These are phyloP conservation scores for Drosophila gaucha DNA, from an alignment of 2,888 invertebrate genomes.

Conservation along the genomic window DNA sequence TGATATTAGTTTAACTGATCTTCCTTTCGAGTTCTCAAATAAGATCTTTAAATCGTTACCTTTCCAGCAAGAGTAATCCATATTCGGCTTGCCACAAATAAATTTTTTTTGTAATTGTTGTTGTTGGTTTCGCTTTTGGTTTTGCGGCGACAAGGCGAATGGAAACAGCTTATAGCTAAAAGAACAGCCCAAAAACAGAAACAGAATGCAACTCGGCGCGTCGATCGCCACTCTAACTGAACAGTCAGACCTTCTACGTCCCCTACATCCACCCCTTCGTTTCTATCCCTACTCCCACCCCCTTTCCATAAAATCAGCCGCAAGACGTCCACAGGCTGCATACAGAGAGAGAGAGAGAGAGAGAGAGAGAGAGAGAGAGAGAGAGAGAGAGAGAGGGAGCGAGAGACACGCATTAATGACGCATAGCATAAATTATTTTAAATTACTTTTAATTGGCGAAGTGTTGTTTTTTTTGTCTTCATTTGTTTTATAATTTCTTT, in stretches of 20 bases:
- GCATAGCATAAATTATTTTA: constrained; percentile 77
- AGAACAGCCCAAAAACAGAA: constrained; percentile 16
- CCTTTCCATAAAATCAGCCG: constrained; percentile 19
- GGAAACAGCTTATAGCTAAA: constrained; percentile 35
- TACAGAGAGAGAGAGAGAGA: too few relatives aligned
- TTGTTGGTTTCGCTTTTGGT: constrained; percentile 6
- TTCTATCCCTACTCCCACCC: too few relatives aligned
- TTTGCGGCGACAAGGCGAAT: constrained; percentile 29
- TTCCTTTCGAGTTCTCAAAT: too few relatives aligned
- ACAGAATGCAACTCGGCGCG: too few relatives aligned
- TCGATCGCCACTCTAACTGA: constrained; percentile 46
- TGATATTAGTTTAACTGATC: too few relatives aligned
- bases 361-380: too few relatives aligned
- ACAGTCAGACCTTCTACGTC: neutral
- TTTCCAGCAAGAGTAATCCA: constrained; percentile 14
- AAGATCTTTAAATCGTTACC: too few relatives aligned
- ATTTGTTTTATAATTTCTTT: constrained; percentile 11
- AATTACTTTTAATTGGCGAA: constrained; percentile 79
- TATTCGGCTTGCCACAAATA: neutral
- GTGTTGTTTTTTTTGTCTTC: constrained; percentile 43
- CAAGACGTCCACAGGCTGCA: constrained; percentile 44
- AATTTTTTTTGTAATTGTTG: constrained; percentile 7
- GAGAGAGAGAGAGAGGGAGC: too few relatives aligned
- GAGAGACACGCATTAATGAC: constrained; percentile 59
- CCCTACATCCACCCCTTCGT: too few relatives aligned